Conservation (phyloP, 2,113 vertebrate species). For the Hyla sarda region DNA sequence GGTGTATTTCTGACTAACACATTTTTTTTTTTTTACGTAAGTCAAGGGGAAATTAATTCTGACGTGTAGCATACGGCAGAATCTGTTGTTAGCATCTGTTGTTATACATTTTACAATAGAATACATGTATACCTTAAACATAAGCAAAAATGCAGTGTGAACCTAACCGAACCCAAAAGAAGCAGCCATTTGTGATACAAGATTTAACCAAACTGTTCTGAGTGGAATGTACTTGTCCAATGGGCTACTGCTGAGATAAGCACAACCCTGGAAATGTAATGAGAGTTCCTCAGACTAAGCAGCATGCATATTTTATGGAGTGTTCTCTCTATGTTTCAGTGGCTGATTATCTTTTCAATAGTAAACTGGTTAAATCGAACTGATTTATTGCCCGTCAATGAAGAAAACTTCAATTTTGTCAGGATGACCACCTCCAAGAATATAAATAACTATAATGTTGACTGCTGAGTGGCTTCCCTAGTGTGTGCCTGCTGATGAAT, state of each 20-base stretch:
- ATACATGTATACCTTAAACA: no score
- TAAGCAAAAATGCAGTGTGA: no score
- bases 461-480: slow-evolving; percentile 1
- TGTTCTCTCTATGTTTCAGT: neutral
- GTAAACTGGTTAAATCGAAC: slow-evolving; percentile 2
- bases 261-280: slow-evolving; percentile 11
- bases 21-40: no score
- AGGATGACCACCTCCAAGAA: neutral
- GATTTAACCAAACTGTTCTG: no score
- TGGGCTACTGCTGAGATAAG: neutral
- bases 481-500: slow-evolving; percentile 7
- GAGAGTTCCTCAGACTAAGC: neutral
- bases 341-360: slow-evolving; percentile 3
- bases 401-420: slow-evolving; percentile 12
- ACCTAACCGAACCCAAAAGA: no score
- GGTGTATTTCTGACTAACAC: no score
- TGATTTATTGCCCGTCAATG: slow-evolving; percentile 26
- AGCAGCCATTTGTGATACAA: no score
- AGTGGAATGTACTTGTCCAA: neutral
- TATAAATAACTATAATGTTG: slow-evolving; percentile 22
- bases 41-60: no score
- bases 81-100: no score
- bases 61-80: no score
- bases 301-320: slow-evolving; percentile 21
- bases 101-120: no score